Conservation (phyloP, 2,113 vertebrate species). For the Xiphorhynchus elegans region DNA sequence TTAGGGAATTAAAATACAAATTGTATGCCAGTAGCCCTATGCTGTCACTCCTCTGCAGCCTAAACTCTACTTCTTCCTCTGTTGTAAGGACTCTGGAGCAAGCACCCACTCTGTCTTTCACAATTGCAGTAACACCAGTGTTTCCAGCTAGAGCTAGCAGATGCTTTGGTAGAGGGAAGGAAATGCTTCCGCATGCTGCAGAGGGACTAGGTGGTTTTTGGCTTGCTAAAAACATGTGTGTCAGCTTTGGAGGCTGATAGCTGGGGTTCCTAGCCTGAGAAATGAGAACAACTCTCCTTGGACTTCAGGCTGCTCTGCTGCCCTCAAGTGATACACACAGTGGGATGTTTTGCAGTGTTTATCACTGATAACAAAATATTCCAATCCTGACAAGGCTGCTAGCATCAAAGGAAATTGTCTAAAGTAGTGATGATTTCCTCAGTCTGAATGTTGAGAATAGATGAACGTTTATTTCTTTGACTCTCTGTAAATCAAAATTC, state of each 20-base stretch:
- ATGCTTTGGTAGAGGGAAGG: neutral
- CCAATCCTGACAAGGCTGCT: neutral
- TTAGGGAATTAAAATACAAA: neutral
- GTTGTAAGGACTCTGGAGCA: neutral
- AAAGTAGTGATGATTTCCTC: neutral
- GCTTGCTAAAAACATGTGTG: neutral
- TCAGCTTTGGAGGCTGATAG: neutral
- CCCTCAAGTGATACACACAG: neutral
- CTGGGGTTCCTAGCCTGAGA: neutral
- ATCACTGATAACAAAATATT: neutral
- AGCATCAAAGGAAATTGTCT: neutral
- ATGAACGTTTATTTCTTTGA: slow-evolving; percentile 1
- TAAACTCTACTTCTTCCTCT: neutral
- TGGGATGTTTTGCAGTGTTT: neutral
- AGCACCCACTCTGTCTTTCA: neutral
- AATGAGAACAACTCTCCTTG: neutral
- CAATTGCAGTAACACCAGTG: neutral
- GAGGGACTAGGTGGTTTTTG: neutral
- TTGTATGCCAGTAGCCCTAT: neutral
- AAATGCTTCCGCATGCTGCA: neutral
- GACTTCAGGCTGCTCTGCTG: neutral
- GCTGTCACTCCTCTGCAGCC: neutral
- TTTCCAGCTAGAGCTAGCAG: neutral
- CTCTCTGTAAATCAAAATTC: neutral
- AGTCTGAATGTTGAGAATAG: neutral